phyloP scores from a whole-genome alignment of 2,888 invertebrate genomes.

The Elmis aenea region DNA sequence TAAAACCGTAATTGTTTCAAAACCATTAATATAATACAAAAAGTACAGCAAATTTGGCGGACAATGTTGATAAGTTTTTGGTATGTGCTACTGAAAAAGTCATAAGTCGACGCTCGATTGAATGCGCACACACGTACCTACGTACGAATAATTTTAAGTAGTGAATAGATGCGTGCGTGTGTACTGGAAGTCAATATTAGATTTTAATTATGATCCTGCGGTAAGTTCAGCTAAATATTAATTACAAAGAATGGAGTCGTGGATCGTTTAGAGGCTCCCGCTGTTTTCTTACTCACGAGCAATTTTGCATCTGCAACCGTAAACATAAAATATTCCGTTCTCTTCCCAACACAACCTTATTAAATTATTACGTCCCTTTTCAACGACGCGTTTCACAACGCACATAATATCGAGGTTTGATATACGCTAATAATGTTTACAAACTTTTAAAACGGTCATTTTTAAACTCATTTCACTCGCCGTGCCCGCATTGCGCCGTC shows the following conservation, averaged over 20 bases:
- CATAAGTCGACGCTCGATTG: too few species aligned
- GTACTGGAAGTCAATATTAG: constrained; percentile 26
- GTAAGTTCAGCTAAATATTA: constrained; percentile 26
- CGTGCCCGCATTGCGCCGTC: constrained; percentile 7
- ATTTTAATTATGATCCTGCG: constrained; percentile 28
- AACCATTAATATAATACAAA: too few species aligned
- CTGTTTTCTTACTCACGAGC: constrained; percentile 21
- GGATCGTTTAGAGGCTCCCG: constrained; percentile 27
- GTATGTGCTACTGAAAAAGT: too few species aligned
- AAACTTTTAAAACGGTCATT: constrained; percentile 9
- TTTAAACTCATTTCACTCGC: constrained; percentile 8
- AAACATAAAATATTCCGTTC: too few species aligned
- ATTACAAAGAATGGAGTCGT: constrained; percentile 28
- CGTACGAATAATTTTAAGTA: constrained; percentile 17
- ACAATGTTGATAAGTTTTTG: too few species aligned
- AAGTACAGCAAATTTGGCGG: too few species aligned
- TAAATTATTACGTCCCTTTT: too few species aligned
- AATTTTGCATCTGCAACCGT: constrained; percentile 8
- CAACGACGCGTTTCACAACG: not conserved
- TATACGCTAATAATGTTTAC: constrained; percentile 18
- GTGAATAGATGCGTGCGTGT: constrained; percentile 19
- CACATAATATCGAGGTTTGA: too few species aligned
- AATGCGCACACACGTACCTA: too few species aligned
- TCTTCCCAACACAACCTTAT: too few species aligned
- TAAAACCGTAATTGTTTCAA: too few species aligned